These are phyloP conservation scores for Platycercus adscitus DNA, from an alignment of 2,113 vertebrate species.

Conservation along the genomic window DNA sequence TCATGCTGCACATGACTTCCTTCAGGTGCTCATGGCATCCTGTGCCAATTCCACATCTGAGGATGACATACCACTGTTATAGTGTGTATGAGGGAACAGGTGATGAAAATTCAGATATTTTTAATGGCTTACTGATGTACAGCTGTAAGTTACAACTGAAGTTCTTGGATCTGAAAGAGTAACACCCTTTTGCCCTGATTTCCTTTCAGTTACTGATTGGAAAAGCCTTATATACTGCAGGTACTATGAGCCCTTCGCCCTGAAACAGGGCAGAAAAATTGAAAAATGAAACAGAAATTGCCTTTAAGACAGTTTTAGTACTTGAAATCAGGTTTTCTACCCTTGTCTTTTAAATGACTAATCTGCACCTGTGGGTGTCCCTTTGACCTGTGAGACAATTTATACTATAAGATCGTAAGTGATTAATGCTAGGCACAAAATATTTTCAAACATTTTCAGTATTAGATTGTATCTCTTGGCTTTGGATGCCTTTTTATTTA, in stretches of 20 bases:
- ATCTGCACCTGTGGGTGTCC: not conserved
- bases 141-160: not conserved
- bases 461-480: not conserved
- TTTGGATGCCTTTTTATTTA: not conserved
- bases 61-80: not conserved
- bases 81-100: not conserved
- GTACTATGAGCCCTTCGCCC: not conserved
- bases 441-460: not conserved
- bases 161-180: not conserved
- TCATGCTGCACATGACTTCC: not conserved
- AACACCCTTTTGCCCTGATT: not conserved
- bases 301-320: not conserved
- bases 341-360: conserved; percentile 19
- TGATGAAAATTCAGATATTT: not conserved
- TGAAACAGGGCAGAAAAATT: rapidly evolving
- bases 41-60: not conserved
- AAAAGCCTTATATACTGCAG: not conserved
- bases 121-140: not conserved
- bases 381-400: conserved; percentile 26
- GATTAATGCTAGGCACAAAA: not conserved
- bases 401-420: not conserved
- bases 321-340: not conserved
- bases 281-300: not conserved
- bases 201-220: not conserved
- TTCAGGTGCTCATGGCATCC: not conserved